Evolutionary conservation across 2,888 invertebrate genomes (phyloP), one percentile per base, ranked within the genome.

Genomic region (Rhamnusium bicolor): DNA sequence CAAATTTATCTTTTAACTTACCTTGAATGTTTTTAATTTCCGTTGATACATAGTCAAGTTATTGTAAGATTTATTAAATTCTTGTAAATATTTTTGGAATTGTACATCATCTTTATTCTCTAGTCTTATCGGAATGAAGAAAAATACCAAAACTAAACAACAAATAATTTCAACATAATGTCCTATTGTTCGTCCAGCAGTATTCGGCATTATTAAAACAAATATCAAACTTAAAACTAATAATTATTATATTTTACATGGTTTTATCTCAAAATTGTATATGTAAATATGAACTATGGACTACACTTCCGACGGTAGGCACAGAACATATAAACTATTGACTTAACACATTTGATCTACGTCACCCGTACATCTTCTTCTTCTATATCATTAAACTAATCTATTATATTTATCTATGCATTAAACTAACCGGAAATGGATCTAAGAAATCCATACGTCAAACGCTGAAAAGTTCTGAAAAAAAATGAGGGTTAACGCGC

Each of bases 11-110:
- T 47, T 67, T 16, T n/a, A 46, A 8, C 69, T 72, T 82, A 87
- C 87, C 82, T 84, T 81, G 74, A 86, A 87, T 21, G 84, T 84
- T 63, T 80, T 60, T 32, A 85, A 79, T 72, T 82, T 81, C 19
- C 75, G 69, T 32, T 80, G 74, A 62, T 85, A 90, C 5, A 79
- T 79, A 0, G 88, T 85, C 72, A 87, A 82, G 78, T 87, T 82
- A 32, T 76, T 78, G 80, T 92, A 92, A 8, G 89, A 86, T 85
- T 91, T 92, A 74, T 91, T 90, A 76, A 88, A 91, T 53, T 85
- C 85, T 12, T 81, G 73, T 14, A 91, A 85, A 78, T 90, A 92
- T 63, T 85, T 84, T 72, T 88, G 79, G 83, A 92, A 92, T 24
- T 89, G 79, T 58, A 82, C 80, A n/a, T 85, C 80, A 69, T 69